These are phyloP conservation scores for Channallabes apus DNA, from an alignment of 2,797 vertebrate genomes.

Conservation along the genomic window DNA sequence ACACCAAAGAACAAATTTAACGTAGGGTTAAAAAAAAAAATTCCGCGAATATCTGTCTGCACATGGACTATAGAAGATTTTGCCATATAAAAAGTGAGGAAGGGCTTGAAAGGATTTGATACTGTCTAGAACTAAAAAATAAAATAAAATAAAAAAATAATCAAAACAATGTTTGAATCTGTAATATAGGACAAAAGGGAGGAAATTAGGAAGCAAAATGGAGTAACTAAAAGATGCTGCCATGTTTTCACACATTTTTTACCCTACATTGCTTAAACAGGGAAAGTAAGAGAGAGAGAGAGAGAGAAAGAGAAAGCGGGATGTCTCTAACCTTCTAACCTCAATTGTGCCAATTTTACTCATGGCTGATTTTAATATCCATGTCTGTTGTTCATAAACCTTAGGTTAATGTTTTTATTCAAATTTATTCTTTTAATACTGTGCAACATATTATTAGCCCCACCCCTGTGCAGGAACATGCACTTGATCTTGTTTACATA, in stretches of 20 bases:
- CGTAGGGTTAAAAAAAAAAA: too few species aligned
- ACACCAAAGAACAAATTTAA: too few species aligned
- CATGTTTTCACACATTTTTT: neutral
- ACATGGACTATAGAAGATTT: too few species aligned
- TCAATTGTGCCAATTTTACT: conserved; percentile 27
- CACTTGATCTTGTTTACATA: neutral
- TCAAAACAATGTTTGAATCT: neutral
- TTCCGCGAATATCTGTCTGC: too few species aligned
- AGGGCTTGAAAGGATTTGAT: too few species aligned
- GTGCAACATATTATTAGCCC: neutral
- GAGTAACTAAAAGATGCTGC: neutral
- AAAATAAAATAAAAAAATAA: neutral
- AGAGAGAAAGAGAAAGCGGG: neutral
- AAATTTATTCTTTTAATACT: conserved; percentile 11
- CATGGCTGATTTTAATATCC: conserved; percentile 26
- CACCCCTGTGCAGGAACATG: neutral
- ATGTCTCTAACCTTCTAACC: neutral
- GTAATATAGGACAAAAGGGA: neutral
- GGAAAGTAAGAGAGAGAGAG: neutral
- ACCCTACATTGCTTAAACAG: neutral
- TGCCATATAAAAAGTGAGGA: too few species aligned
- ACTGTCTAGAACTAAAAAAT: too few species aligned
- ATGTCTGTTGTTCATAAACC: neutral
- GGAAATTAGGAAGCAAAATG: neutral
- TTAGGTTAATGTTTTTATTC: conserved; percentile 14